Base-by-base conservation (phyloP, 1,140 invertebrate species). In the Amphibalanus amphitrite region DNA sequence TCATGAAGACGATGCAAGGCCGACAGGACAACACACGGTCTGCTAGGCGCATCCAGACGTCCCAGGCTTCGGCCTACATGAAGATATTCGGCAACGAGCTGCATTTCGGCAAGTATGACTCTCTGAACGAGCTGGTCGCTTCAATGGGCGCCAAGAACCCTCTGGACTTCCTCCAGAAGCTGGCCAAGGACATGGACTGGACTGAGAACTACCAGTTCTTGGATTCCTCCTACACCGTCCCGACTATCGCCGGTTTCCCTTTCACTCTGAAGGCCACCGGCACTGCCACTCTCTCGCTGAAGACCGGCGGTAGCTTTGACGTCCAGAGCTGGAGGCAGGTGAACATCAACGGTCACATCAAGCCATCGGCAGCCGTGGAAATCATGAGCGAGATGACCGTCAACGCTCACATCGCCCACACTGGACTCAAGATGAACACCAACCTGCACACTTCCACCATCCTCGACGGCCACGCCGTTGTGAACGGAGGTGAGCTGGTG, bases 61-160 rank as follows among this genome's bases (percentile, higher is more conserved):
- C 79, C 17, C 68, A 74, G 30, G 79, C 76, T 15, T 78, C 78
- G 13, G 33, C 78, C 23, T 80, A 77, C 73, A 70, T 79, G 72
- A 78, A 79, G 28, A 77, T 86, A 28, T 81, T 90, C 28, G 85
- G 89, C 72, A 82, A 84, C 69, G 74, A 89, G 3, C 82, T 88
- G 26, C 69, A 77, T 25, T 79, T 77, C 73, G 75, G 77, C 25
- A 74, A 74, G 29, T 79, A 80, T 70, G 74, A 77, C 40, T 75
- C 77, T 23, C 72, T 78, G n/a, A 70, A 70, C 25, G 47, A 70
- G 59, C 30, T 73, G 47, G 70, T 69, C 10, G 33, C 59, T 29
- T 30, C 33, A 29, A 29, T 67, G 20, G 47, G 64, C 40, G 23
- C 29, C 10, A 69, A 71, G 15, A 73, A 71, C 33, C 74, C 74